Evolutionary conservation across 2,888 invertebrate genomes (phyloP).

Genomic region (Beris morrisii): DNA sequence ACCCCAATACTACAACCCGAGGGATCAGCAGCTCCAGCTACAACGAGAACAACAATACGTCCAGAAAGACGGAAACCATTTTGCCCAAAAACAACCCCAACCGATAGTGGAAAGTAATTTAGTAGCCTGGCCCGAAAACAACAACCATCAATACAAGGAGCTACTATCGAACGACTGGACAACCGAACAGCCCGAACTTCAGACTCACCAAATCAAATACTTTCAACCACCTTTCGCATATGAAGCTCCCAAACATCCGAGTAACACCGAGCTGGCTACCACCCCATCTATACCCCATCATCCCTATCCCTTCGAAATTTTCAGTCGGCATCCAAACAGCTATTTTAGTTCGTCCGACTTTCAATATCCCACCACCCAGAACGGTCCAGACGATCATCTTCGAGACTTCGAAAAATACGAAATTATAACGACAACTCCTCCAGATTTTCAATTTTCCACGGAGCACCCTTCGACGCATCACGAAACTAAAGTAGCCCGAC

Average conservation of each 20-base stretch:
- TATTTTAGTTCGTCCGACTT: slow-evolving; percentile 6
- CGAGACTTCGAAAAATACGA: slow-evolving; percentile 14
- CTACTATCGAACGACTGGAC: background rate
- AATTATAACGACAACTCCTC: slow-evolving; percentile 8
- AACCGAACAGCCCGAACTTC: slow-evolving; percentile 20
- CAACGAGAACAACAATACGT: no score
- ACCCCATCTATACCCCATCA: slow-evolving; percentile 5
- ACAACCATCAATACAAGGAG: background rate
- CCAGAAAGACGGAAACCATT: no score
- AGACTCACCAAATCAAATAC: slow-evolving; percentile 17
- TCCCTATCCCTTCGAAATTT: slow-evolving; percentile 15
- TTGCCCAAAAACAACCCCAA: no score
- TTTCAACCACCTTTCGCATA: slow-evolving; percentile 11
- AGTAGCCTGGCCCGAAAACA: slow-evolving; percentile 16
- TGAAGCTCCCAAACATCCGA: slow-evolving; percentile 2
- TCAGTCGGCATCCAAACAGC: slow-evolving; percentile 3
- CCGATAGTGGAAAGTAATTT: background rate
- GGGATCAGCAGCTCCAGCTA: no score
- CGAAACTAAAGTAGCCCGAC: slow-evolving; percentile 1
- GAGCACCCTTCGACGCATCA: slow-evolving; percentile 1
- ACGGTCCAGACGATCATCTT: background rate
- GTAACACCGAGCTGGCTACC: no score
- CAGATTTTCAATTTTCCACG: slow-evolving; percentile 9
- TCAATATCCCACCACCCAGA: background rate
- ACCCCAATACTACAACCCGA: no score